Evolutionary conservation across 2,113 vertebrate species (phyloP).

Genomic region (Nothoprocta perdicaria): DNA sequence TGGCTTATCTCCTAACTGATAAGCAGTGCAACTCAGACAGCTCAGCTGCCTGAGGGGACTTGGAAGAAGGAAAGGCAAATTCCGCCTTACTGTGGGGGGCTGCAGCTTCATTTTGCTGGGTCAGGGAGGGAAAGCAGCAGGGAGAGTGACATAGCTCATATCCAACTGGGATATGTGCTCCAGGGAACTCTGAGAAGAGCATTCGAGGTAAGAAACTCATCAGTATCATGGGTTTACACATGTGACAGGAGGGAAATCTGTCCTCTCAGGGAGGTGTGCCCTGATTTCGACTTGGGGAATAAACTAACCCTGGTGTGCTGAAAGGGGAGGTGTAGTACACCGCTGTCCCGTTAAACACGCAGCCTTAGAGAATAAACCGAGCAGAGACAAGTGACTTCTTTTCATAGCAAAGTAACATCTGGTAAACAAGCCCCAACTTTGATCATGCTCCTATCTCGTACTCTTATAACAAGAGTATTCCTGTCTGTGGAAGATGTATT

Average conservation of each 20-base stretch:
- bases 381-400: neutral
- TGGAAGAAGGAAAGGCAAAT: neutral
- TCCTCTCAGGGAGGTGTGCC: accelerated
- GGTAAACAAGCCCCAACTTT: neutral
- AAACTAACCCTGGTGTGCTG: neutral
- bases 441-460: neutral
- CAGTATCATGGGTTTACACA: neutral
- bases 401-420: neutral
- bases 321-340: neutral
- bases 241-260: neutral
- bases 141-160: neutral
- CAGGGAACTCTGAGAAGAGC: neutral
- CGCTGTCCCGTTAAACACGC: neutral
- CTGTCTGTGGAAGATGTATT: neutral
- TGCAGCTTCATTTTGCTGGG: neutral
- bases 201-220: neutral
- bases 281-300: neutral
- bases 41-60: constrained; percentile 4
- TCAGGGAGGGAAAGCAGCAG: neutral
- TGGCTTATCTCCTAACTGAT: constrained; percentile 27
- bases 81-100: neutral
- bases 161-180: neutral
- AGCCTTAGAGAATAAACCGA: neutral
- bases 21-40: neutral
- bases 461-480: neutral